Percentiles rank a stretch among this genome's conserved stretches.
These are phyloP conservation scores for Neuroscelio doddi DNA, from an alignment of 2,888 invertebrate genomes.

Conservation along the genomic window DNA sequence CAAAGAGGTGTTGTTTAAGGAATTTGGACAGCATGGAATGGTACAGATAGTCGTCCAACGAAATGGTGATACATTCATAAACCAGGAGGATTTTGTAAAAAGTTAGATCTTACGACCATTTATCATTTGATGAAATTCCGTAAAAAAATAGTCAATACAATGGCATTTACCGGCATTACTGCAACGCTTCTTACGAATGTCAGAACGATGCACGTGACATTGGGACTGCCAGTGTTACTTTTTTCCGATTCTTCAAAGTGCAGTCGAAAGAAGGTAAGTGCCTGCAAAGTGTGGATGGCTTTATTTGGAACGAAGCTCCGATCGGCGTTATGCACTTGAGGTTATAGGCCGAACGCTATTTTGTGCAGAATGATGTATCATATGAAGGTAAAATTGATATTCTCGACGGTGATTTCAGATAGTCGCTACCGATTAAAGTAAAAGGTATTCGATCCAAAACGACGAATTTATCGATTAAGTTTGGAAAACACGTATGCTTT, in stretches of 20 bases:
- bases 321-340: conserved; percentile 48
- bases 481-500: conserved; percentile 19
- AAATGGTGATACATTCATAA: too few relatives aligned
- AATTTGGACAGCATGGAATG: too few relatives aligned
- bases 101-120: too few relatives aligned
- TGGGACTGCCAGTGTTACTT: conserved; percentile 54
- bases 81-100: too few relatives aligned
- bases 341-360: conserved; percentile 43
- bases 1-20: too few relatives aligned
- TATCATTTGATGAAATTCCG: conserved; percentile 30
- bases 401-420: conserved; percentile 24
- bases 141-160: conserved; percentile 31
- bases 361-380: conserved; percentile 38
- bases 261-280: conserved; percentile 45
- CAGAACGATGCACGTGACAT: conserved; percentile 62
- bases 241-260: conserved; percentile 45
- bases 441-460: conserved; percentile 23
- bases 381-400: conserved; percentile 28
- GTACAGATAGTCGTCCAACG: too few relatives aligned
- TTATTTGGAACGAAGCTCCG: too few relatives aligned
- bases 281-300: too few relatives aligned
- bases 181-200: conserved; percentile 62
- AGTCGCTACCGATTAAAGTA: conserved; percentile 21
- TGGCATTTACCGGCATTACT: conserved; percentile 62
- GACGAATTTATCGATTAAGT: conserved; percentile 31